phyloP scores from a whole-genome alignment of 2,797 vertebrate species.

The Hafferia zeledoni region DNA sequence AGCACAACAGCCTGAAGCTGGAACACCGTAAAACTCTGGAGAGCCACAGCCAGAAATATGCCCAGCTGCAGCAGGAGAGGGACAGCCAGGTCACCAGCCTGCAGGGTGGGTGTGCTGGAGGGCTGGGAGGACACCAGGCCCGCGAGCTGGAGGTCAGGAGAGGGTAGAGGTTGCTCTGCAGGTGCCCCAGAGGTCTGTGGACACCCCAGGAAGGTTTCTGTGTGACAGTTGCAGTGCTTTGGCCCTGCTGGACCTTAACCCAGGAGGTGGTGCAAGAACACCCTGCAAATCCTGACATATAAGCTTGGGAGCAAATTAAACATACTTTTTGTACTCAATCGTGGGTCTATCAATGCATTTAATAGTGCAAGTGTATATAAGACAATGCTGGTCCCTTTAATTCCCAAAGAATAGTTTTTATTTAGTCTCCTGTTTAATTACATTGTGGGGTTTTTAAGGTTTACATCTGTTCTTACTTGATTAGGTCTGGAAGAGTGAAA shows the following conservation, averaged over 20 bases:
- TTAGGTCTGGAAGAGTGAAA: neutral
- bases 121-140: neutral
- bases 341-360: neutral
- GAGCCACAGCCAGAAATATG: constrained; percentile 51
- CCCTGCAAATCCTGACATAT: neutral
- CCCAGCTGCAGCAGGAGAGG: constrained; percentile 69
- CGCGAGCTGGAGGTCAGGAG: neutral
- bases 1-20: constrained; percentile 72
- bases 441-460: neutral
- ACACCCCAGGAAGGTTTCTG: accelerated
- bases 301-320: neutral
- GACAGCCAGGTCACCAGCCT: constrained; percentile 61
- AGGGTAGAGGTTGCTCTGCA: neutral
- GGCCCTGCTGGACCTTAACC: accelerated
- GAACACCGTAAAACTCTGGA: constrained; percentile 67
- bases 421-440: neutral
- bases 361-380: neutral
- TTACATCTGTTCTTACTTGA: neutral
- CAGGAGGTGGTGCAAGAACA: neutral
- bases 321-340: neutral
- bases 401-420: neutral
- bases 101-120: constrained; percentile 53
- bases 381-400: neutral
- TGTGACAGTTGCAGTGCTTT: neutral
- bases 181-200: no score